phyloP scores from a whole-genome alignment of 2,113 vertebrate genomes.

The Hippolais icterina region DNA sequence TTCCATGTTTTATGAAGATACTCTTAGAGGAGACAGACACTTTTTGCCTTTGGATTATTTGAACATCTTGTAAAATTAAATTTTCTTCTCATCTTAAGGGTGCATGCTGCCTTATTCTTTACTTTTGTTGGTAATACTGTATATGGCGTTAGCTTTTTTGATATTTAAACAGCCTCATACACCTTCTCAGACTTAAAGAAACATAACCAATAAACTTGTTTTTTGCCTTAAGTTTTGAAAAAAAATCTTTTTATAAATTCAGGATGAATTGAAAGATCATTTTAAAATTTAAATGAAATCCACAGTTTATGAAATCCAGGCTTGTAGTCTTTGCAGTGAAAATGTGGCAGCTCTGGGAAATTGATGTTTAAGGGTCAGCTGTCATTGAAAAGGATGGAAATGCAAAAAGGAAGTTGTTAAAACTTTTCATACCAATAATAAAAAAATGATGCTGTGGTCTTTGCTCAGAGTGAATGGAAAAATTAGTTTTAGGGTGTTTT shows the following conservation, averaged over 20 bases:
- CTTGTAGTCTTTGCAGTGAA: background rate
- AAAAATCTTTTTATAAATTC: slow-evolving; percentile 23
- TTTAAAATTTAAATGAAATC: background rate
- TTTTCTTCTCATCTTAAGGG: slow-evolving; percentile 68
- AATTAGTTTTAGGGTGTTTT: background rate
- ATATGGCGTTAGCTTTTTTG: slow-evolving; percentile 40
- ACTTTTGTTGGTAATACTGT: slow-evolving; percentile 78
- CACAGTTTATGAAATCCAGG: background rate
- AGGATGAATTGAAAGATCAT: background rate
- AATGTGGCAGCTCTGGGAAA: background rate
- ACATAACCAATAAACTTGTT: slow-evolving; percentile 30
- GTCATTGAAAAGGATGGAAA: background rate
- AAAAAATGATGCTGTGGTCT: background rate
- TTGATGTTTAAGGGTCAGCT: background rate
- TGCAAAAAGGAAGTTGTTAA: background rate
- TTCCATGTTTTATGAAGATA: slow-evolving; percentile 68
- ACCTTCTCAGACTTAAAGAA: slow-evolving; percentile 49
- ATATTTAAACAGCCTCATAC: slow-evolving; percentile 39
- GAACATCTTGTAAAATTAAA: slow-evolving; percentile 70
- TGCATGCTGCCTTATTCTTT: slow-evolving; percentile 77
- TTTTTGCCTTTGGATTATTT: slow-evolving; percentile 71
- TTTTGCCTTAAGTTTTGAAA: slow-evolving; percentile 54
- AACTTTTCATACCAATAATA: background rate
- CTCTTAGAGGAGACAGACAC: slow-evolving; percentile 56
- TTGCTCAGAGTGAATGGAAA: background rate